Percentiles rank a stretch among this genome's conserved stretches.
Conservation (phyloP, 2,113 vertebrate species). For the Neotoma lepida region DNA sequence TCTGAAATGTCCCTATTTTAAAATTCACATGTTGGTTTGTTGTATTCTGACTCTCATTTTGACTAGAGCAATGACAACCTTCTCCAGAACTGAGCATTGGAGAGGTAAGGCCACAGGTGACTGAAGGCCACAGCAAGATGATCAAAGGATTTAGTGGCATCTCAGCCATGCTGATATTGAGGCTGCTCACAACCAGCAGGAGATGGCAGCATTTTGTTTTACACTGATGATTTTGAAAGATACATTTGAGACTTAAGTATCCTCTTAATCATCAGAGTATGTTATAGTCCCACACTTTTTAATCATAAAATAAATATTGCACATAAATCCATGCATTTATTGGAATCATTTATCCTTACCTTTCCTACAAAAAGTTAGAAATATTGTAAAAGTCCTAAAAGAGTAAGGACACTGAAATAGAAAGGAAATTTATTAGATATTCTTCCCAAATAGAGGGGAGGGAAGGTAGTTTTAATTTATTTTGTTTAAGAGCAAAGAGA, state of each 20-base stretch:
- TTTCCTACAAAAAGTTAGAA: conserved; percentile 23
- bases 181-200: background rate
- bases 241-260: background rate
- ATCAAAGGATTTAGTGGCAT: fast-evolving
- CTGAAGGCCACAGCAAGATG: no score
- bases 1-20: background rate
- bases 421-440: background rate
- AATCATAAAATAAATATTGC: background rate
- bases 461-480: background rate
- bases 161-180: background rate
- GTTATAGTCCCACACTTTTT: conserved; percentile 1
- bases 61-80: background rate
- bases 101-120: background rate
- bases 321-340: background rate
- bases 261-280: conserved; percentile 1
- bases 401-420: background rate
- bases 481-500: background rate
- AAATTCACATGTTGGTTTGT: background rate
- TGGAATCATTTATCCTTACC: conserved; percentile 3
- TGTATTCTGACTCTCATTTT: background rate
- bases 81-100: background rate
- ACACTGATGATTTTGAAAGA: background rate
- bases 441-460: background rate
- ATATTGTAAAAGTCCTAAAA: background rate
- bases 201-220: background rate